phyloP scores from a whole-genome alignment of 2,888 invertebrate species.

The Galerucella pusilla region DNA sequence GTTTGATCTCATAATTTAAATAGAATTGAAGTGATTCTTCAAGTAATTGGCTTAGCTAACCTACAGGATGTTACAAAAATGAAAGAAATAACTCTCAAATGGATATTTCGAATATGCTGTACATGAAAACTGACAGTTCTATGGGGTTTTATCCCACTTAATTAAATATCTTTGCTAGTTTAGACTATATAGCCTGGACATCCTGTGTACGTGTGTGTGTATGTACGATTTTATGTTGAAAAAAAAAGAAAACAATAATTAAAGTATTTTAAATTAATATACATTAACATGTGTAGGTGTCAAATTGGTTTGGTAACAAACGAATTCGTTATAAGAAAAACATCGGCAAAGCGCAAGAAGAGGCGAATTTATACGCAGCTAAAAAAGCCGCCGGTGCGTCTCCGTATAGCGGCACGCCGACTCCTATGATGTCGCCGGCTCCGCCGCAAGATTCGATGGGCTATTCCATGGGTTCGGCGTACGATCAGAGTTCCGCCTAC shows the following conservation, averaged over 20 bases:
- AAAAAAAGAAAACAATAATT: background rate
- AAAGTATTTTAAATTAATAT: background rate
- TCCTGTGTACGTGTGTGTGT: background rate
- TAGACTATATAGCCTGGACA: conserved; percentile 5
- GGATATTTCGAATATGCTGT: too few relatives aligned
- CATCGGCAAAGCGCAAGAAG: conserved; percentile 99
- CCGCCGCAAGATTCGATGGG: conserved; percentile 93
- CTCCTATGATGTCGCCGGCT: conserved; percentile 95
- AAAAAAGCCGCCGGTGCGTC: conserved; percentile 92
- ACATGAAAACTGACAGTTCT: background rate
- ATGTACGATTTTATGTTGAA: background rate
- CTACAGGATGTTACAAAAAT: too few relatives aligned
- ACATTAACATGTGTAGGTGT: conserved; percentile 74
- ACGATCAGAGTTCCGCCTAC: conserved; percentile 89
- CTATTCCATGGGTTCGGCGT: conserved; percentile 92
- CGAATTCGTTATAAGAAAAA: conserved; percentile 99
- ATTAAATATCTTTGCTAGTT: conserved; percentile 1
- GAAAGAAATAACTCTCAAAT: too few relatives aligned
- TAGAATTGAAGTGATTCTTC: too few relatives aligned
- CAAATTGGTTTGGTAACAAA: conserved; percentile 99
- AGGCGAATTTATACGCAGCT: conserved; percentile 98
- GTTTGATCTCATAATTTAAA: too few relatives aligned
- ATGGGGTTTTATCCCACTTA: background rate
- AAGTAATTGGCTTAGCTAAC: too few relatives aligned
- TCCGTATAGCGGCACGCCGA: conserved; percentile 86